Conservation (phyloP, 1,140 invertebrate genomes). For the Helicorthomorpha holstii region DNA sequence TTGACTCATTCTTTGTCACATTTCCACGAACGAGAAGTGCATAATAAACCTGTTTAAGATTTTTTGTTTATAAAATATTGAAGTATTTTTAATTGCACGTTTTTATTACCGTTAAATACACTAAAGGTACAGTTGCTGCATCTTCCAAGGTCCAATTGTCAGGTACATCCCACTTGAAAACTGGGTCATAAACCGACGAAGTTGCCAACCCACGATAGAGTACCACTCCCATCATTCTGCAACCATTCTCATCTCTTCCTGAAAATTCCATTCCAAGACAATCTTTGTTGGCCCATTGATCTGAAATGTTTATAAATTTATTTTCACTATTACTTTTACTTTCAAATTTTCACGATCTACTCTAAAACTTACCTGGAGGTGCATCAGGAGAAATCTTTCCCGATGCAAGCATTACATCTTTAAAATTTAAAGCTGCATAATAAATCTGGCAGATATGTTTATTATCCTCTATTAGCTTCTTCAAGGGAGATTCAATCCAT, state of each 20-base stretch:
- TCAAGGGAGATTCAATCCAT: constrained; percentile 77
- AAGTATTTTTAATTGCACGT: too few relatives aligned
- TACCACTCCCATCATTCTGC: constrained; percentile 84
- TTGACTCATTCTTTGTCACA: constrained; percentile 60
- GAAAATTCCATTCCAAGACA: constrained; percentile 92
- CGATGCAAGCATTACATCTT: constrained; percentile 91
- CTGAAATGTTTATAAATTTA: too few relatives aligned
- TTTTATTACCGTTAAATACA: constrained; percentile 87
- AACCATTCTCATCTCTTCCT: constrained; percentile 52
- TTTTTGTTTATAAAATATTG: not conserved
- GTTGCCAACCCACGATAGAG: constrained; percentile 79
- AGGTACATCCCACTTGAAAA: constrained; percentile 82
- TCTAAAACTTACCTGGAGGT: too few relatives aligned
- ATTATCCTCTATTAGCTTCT: constrained; percentile 17
- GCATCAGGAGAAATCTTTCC: constrained; percentile 91
- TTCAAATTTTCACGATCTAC: too few relatives aligned
- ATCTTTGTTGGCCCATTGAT: constrained; percentile 53
- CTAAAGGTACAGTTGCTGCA: constrained; percentile 84
- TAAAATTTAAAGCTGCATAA: constrained; percentile 89
- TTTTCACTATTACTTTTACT: too few relatives aligned
- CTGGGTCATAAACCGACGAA: constrained; percentile 58
- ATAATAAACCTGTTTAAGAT: constrained; percentile 50
- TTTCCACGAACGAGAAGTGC: constrained; percentile 67
- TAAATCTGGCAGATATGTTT: constrained; percentile 58
- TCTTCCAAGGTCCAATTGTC: constrained; percentile 73